These are phyloP conservation scores for Butastur rufipennis DNA, from an alignment of 2,113 vertebrate genomes.

Conservation along the genomic window DNA sequence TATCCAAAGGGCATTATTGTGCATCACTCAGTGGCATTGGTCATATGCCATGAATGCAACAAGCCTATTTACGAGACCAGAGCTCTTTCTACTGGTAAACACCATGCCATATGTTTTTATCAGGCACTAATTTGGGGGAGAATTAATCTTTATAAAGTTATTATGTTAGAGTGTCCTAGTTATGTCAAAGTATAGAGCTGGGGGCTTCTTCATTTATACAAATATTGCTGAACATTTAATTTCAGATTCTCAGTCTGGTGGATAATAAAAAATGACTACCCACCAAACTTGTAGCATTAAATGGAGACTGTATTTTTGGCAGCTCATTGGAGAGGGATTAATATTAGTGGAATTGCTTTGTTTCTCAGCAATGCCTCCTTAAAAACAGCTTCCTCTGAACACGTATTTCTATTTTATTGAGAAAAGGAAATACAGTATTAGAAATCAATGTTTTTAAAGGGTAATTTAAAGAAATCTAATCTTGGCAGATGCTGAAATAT, in stretches of 20 bases:
- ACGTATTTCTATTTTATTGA: constrained; percentile 46
- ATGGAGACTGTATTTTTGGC: constrained; percentile 38
- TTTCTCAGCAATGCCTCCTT: constrained; percentile 27
- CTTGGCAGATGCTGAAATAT: constrained; percentile 59
- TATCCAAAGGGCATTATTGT: not conserved
- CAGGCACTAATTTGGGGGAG: constrained; percentile 33
- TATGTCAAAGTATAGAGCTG: constrained; percentile 54
- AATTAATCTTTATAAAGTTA: constrained; percentile 66
- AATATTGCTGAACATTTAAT: constrained; percentile 59
- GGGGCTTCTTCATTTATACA: constrained; percentile 60
- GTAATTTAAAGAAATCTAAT: constrained; percentile 64
- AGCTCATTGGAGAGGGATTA: constrained; percentile 30
- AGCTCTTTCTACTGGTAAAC: constrained; percentile 7
- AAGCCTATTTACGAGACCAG: not conserved
- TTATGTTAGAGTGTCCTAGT: constrained; percentile 50
- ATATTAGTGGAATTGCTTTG: constrained; percentile 29
- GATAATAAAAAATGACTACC: constrained; percentile 56
- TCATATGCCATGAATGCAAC: not conserved
- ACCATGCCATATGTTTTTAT: constrained; percentile 45
- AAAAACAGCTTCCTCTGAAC: constrained; percentile 21
- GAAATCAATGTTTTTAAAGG: constrained; percentile 59
- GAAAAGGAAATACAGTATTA: constrained; percentile 50
- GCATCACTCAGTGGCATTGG: not conserved
- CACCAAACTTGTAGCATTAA: constrained; percentile 35
- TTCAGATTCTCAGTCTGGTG: constrained; percentile 44